Evolutionary conservation across 2,797 vertebrate genomes (phyloP), one percentile per base, ranked within the genome.

Genomic region (Sardinella longiceps): DNA sequence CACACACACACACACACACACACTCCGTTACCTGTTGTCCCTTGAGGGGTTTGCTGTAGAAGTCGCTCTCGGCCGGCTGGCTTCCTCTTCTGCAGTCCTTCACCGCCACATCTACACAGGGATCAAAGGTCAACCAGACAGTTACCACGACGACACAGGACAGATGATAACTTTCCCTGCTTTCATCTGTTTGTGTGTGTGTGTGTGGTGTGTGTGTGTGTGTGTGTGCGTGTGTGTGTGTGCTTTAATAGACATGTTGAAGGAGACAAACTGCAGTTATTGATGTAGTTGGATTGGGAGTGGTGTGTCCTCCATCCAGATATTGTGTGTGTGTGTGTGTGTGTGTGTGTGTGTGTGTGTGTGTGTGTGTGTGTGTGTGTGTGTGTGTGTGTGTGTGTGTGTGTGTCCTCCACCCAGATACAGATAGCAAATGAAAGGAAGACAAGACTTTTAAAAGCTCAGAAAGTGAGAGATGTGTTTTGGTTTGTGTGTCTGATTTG

Each of bases 21-120:
- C 53, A 56, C 53, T 3, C 53, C 93, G 93, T 90, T 85, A 95
- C 94, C 81, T 92, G 88, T 46, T 93, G 93, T 85, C 90, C 92
- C 94, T 92, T 94, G 30, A 92, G 84, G 0, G 94, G 92, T 88
- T 93, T 94, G 91, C 93, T 94, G 91, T 94, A 94, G 88, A 94
- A 93, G 58, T 91, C 91, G 0, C 87, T 84, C 85, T 94, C 91
- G 5, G 0, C 56, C 1, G 87, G 81, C 74, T 88, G 87, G 87
- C 89, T 93, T 83, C 81, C 87, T 85, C 83, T 87, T 43, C 45
- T 85, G 81, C 82, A 89, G 63, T 92, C 88, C 58, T 88, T 92
- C 84, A 46, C 85, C 5, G 81, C n/a, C 39, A 85, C 85, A 88
- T 92, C 94, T 94, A 89, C 50, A 74, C 83, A 89, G 82, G 33